Evolutionary conservation across 2,888 invertebrate genomes (phyloP), one percentile per base, ranked within the genome.

Genomic region (Capitulum mitella): DNA sequence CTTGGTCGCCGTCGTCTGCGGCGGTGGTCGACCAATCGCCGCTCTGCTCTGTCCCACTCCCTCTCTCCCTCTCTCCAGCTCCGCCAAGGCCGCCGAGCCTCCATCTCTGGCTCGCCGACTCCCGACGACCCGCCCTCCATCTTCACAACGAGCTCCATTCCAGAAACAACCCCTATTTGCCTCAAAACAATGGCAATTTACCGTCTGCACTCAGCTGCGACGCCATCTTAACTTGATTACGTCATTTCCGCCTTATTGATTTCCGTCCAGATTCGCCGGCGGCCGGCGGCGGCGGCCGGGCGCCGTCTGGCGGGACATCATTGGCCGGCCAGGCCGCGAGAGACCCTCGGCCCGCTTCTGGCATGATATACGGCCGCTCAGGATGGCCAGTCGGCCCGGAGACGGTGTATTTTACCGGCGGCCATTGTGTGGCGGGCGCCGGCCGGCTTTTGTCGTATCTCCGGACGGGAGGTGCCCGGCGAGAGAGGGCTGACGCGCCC

Each of bases 181-280:
- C 70, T 34, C 70, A 34, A 70, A 70, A 70, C 70, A 70, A 70
- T 37, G 70, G 70, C 70, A 37, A 70, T 70, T 12, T 61, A 32
- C 61, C 61, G 29, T 3, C 61, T 12, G 61, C 61, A 61, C 61
- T 61, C 61, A 16, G 32, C 61, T 61, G 61, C 19, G 70, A 34
- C 70, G 70, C 70, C 70, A 70, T 70, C 70, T 70, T 70, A 70
- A 70, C 37, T 70, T 70, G 70, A 70, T 70, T 70, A 70, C 70
- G 70, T 70, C 70, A 70, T 70, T 70, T 70, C 70, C 70, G 70
- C 70, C 34, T 37, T 70, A 70, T 70, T 70, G 70, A 70, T 70
- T 70, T 37, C 70, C 37, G 34, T 16, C 37, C 22, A 70, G 70
- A 70, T 70, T 70, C 37, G 37, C 34, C 10, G 70, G 26, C 37